These are phyloP conservation scores for Megaceryle torquata DNA, from an alignment of 2,113 vertebrate species.

Conservation along the genomic window DNA sequence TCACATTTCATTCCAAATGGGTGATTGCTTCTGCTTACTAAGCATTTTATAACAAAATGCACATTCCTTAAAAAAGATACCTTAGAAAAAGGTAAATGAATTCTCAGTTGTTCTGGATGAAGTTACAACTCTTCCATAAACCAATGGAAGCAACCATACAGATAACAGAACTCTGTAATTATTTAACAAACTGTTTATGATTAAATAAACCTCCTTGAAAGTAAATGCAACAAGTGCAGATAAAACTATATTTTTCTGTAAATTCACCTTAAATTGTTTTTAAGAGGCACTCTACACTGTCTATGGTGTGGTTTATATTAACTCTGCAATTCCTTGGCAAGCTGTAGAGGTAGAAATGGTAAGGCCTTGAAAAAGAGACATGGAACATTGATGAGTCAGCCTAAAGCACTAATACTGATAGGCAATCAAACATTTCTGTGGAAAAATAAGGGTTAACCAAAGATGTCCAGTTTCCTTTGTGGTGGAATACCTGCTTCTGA, in stretches of 20 bases:
- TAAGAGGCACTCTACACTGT: neutral
- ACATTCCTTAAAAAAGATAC: neutral
- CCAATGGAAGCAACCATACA: neutral
- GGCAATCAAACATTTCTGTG: neutral
- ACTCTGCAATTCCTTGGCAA: neutral
- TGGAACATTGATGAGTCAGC: neutral
- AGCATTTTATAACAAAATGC: neutral
- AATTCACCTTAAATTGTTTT: conserved; percentile 16
- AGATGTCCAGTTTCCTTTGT: neutral
- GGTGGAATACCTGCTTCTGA: neutral
- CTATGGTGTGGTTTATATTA: neutral
- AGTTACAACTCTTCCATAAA: neutral
- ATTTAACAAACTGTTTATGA: conserved; percentile 10
- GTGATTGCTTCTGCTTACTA: neutral
- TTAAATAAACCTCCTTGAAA: neutral
- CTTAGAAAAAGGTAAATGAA: neutral
- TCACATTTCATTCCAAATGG: neutral
- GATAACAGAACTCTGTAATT: neutral
- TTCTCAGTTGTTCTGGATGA: neutral
- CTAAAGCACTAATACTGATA: neutral
- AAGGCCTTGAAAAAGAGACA: neutral
- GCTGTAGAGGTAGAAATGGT: neutral
- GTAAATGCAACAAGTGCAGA: neutral
- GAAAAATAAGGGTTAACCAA: neutral
- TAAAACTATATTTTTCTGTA: neutral